Base-by-base conservation (phyloP, 30 jellyfish, hydroid and myxozoan genomes). In the Rhopilema esculentum region DNA sequence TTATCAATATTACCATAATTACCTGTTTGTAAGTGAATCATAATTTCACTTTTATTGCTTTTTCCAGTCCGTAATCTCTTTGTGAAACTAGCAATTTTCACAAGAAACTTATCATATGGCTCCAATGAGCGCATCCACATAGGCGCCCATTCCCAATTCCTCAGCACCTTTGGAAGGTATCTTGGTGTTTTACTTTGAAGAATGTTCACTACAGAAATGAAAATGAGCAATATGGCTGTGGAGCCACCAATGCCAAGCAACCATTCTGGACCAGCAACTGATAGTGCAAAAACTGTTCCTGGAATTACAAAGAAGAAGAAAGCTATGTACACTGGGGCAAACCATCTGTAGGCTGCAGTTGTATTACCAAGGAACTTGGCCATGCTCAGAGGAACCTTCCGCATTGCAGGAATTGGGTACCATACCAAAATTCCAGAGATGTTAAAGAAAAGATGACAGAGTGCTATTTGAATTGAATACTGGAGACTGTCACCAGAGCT, bases 331-430 rank as follows among this genome's bases (percentile, higher is more conserved):
- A 89, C 82, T 18, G 92, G 88, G 7, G 98, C 97, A 84, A 93
- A 93, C 98, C 98, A 93, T 29, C 98, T 94, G 91, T 93, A 93
- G n/a, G 77, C 75, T 23, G 98, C 98, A 4, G 98, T 93, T 25
- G 95, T 93, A 79, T 83, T 93, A 65, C 98, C 98, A 64, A 93
- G 96, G 70, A 27, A 49, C 57, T 89, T 88, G 27, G 98, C 98
- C 93, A 89, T 77, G 48, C 85, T 88, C 7, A 93, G 30, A 12
- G 98, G 98, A 24, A 93, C 88, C 27, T 83, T 66, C 52, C 98
- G 91, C 93, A 93, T 77, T 18, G 82, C 79, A 1, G 97, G 97
- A 18, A 88, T n/a, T 0, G 98, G 98, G 69, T 88, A 93, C 98
- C 98, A 93, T 8, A 93, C 29, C 29, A 90, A 23, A 22, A 93